These are phyloP conservation scores for Drosophila pseudotakahashii DNA, from an alignment of 2,888 invertebrate species.

Conservation along the genomic window DNA sequence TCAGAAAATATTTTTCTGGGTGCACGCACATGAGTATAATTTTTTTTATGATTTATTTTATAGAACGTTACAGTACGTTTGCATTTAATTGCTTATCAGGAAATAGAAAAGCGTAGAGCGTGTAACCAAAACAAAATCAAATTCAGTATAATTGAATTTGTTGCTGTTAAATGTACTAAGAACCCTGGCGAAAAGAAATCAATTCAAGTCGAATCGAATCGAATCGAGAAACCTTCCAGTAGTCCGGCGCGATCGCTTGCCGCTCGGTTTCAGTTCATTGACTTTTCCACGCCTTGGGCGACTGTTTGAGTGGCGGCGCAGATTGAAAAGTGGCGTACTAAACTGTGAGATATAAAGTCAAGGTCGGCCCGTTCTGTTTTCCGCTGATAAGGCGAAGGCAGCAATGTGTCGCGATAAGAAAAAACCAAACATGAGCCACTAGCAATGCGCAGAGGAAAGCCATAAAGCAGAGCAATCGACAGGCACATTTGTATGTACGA, in stretches of 20 bases:
- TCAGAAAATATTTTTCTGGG: not conserved
- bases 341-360: slow-evolving; percentile 72
- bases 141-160: slow-evolving; percentile 47
- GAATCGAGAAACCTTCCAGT: slow-evolving; percentile 8
- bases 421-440: slow-evolving; percentile 17
- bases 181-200: slow-evolving; percentile 9
- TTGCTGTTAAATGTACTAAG: slow-evolving; percentile 5
- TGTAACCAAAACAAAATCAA: slow-evolving; percentile 6
- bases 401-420: slow-evolving; percentile 27
- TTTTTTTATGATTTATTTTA: slow-evolving; percentile 3
- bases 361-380: slow-evolving; percentile 51
- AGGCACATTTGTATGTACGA: not conserved
- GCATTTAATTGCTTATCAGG: slow-evolving; percentile 47
- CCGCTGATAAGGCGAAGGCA: slow-evolving; percentile 32
- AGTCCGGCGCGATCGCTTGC: slow-evolving; percentile 1
- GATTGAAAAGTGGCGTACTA: slow-evolving; percentile 63
- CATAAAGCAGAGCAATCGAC: slow-evolving; percentile 17
- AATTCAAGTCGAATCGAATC: not conserved
- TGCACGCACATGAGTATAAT: not conserved
- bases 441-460: slow-evolving; percentile 19
- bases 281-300: slow-evolving; percentile 22
- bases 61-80: not conserved
- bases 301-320: slow-evolving; percentile 41
- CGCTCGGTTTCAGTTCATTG: slow-evolving; percentile 45
- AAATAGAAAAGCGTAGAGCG: slow-evolving; percentile 41